These are phyloP conservation scores for Pangasius macronema DNA, from an alignment of 2,797 vertebrate species.

Conservation along the genomic window DNA sequence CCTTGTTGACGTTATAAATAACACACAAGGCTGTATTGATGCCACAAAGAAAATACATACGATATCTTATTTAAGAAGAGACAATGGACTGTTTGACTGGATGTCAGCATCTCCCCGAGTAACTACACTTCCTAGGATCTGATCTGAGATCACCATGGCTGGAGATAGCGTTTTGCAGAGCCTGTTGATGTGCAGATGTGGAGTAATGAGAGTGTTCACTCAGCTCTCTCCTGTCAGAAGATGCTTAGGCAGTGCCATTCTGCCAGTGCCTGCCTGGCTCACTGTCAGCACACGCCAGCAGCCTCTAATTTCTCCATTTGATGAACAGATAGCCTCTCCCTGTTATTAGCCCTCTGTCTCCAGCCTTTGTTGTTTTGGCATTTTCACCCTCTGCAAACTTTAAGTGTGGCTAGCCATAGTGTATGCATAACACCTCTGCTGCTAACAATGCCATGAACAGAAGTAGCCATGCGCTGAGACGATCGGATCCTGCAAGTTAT, in stretches of 20 bases:
- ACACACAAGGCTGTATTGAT: constrained; percentile 18
- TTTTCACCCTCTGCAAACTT: constrained; percentile 23
- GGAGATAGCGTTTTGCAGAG: constrained; percentile 26
- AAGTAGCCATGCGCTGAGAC: not conserved
- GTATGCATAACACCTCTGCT: not conserved
- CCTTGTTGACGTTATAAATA: constrained; percentile 38
- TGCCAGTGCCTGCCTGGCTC: constrained; percentile 32
- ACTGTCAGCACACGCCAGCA: constrained; percentile 36
- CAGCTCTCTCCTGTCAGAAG: constrained; percentile 33
- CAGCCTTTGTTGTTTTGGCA: constrained; percentile 19
- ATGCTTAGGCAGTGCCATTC: constrained; percentile 37
- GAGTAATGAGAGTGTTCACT: constrained; percentile 48
- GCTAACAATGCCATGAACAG: not conserved
- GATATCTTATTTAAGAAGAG: constrained; percentile 15
- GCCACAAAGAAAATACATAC: constrained; percentile 7
- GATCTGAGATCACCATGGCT: constrained; percentile 14
- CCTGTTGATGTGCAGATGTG: constrained; percentile 43
- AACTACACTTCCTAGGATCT: constrained; percentile 20
- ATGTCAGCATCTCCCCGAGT: constrained; percentile 8
- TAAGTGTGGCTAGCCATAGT: constrained; percentile 5
- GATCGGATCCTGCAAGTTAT: constrained; percentile 26
- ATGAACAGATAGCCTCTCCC: constrained; percentile 36
- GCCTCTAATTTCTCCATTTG: constrained; percentile 52
- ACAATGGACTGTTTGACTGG: constrained; percentile 24
- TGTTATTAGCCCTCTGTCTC: constrained; percentile 44